Percentiles rank a stretch among this genome's conserved stretches.
These are phyloP conservation scores for Dromiciops gliroides DNA, from an alignment of 2,113 vertebrate genomes.

Conservation along the genomic window DNA sequence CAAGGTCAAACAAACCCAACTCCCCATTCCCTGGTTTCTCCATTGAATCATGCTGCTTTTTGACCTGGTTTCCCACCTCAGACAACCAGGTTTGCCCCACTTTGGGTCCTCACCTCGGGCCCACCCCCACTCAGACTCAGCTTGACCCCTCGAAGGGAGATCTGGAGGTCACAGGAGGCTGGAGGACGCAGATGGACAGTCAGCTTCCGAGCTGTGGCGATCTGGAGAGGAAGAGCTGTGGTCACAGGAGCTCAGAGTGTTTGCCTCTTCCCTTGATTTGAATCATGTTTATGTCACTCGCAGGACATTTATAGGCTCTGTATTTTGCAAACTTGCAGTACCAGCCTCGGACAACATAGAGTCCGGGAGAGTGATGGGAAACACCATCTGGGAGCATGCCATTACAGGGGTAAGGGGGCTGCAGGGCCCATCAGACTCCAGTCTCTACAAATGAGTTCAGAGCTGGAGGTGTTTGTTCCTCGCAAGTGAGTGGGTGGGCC, in stretches of 20 bases:
- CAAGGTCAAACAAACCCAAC: neutral
- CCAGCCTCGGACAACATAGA: neutral
- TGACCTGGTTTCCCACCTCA: accelerated
- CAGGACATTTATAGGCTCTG: neutral
- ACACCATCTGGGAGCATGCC: neutral
- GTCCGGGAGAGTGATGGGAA: neutral
- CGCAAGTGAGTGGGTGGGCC: neutral
- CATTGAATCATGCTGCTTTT: neutral
- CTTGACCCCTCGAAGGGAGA: conserved; percentile 95
- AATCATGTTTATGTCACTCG: neutral
- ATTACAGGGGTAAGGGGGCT: neutral
- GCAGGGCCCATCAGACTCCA: neutral
- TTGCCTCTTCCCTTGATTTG: neutral
- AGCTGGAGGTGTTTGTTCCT: neutral
- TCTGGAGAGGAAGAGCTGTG: conserved; percentile 82
- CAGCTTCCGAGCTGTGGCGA: conserved; percentile 93
- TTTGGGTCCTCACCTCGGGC: conserved; percentile 71
- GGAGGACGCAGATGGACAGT: conserved; percentile 96
- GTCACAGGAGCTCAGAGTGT: neutral
- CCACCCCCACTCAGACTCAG: conserved; percentile 92
- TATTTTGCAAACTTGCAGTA: neutral
- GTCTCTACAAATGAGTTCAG: neutral
- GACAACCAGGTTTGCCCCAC: neutral
- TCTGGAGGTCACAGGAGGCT: conserved; percentile 94
- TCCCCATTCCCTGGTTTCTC: neutral